Evolutionary conservation across 2,888 invertebrate species (phyloP).

Genomic region (Thera britannica): DNA sequence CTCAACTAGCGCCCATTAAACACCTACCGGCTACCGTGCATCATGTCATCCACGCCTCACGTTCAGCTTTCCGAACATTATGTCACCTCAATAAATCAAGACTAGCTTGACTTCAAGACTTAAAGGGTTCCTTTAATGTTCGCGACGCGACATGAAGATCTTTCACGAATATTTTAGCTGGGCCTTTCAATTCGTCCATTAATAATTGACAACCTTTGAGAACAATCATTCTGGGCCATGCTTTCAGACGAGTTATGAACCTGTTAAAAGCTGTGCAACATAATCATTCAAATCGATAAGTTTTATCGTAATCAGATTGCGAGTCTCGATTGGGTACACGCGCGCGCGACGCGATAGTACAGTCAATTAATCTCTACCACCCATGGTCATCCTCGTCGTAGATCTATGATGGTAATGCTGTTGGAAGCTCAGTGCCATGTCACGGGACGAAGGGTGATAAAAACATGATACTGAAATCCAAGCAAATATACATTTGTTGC

Average conservation of each 20-base stretch:
- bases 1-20: constrained; percentile 31
- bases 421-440: neutral
- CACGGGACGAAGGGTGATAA: too few species aligned
- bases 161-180: neutral
- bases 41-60: constrained; percentile 23
- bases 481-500: too few species aligned
- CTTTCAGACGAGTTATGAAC: constrained; percentile 12
- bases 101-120: neutral
- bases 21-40: constrained; percentile 25
- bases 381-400: neutral
- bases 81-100: constrained; percentile 23
- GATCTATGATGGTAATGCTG: neutral
- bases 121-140: neutral
- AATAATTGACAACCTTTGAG: neutral
- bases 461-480: neutral
- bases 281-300: constrained; percentile 27
- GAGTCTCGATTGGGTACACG: constrained; percentile 21
- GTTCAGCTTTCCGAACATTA: constrained; percentile 19
- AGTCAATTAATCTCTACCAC: neutral
- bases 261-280: neutral
- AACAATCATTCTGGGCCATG: neutral
- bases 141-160: neutral
- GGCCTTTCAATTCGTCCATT: neutral
- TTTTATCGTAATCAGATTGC: constrained; percentile 31
- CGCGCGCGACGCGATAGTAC: constrained; percentile 1